Evolutionary conservation across 2,797 vertebrate species (phyloP).

Genomic region (Rousettus madagascariensis): DNA sequence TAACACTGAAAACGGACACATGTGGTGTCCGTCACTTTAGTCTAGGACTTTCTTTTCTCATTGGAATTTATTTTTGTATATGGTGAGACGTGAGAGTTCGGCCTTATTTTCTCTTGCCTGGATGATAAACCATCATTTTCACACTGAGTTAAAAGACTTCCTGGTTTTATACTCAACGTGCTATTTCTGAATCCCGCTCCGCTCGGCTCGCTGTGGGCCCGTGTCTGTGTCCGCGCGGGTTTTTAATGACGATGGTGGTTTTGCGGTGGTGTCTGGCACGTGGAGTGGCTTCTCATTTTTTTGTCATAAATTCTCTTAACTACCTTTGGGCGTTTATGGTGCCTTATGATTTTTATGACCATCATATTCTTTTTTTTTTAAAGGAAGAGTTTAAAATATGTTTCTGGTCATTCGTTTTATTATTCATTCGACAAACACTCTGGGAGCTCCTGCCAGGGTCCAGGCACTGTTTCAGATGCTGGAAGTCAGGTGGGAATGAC

Average conservation of each 20-base stretch:
- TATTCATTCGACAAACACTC: not conserved
- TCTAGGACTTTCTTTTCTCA: not conserved
- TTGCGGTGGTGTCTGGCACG: not conserved
- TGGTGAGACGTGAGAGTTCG: not conserved
- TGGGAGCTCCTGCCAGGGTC: fast-evolving
- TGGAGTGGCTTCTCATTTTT: not conserved
- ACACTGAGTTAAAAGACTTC: not conserved
- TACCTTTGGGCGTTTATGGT: not conserved
- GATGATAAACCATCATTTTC: not conserved
- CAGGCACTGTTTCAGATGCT: fast-evolving
- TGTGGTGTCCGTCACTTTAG: not conserved
- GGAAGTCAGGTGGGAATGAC: fast-evolving
- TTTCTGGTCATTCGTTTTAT: not conserved
- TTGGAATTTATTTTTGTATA: not conserved
- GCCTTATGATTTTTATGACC: not conserved
- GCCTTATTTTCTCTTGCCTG: not conserved
- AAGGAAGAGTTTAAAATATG: not conserved
- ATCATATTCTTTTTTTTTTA: not conserved
- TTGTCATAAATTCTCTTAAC: not conserved
- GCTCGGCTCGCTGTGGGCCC: not conserved
- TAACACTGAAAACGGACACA: not conserved
- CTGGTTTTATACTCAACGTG: not conserved
- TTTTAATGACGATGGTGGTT: not conserved
- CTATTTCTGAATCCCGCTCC: not conserved
- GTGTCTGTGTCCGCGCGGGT: not conserved